These are phyloP conservation scores for Monomorium pharaonis DNA, from an alignment of 1,140 invertebrate species.

Conservation along the genomic window DNA sequence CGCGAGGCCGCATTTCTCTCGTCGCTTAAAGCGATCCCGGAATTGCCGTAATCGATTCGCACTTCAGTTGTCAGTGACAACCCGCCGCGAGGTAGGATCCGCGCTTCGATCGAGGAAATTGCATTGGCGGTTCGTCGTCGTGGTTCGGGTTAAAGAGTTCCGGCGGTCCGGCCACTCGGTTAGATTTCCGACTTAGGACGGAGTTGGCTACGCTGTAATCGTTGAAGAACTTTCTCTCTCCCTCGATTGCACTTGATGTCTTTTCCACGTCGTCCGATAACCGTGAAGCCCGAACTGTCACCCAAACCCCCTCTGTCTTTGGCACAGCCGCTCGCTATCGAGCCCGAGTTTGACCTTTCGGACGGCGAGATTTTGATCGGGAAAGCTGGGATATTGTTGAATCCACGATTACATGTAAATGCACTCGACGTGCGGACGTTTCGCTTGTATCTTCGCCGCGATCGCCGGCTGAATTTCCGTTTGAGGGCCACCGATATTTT, in stretches of 20 bases:
- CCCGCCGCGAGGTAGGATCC: not conserved
- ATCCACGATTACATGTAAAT: not conserved
- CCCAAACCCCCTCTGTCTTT: not conserved
- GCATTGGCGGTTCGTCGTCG: slow-evolving; percentile 25
- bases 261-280: slow-evolving; percentile 18
- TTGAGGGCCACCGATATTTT: slow-evolving; percentile 4
- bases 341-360: not conserved
- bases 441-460: not conserved
- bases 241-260: slow-evolving; percentile 12
- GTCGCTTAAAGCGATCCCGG: not conserved
- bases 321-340: not conserved
- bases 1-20: not conserved
- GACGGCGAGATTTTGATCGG: not conserved
- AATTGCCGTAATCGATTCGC: slow-evolving; percentile 18
- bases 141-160: not conserved
- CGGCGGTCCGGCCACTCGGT: not conserved
- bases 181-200: not conserved
- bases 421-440: not conserved
- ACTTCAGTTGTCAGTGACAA: not conserved
- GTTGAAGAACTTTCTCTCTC: slow-evolving; percentile 26
- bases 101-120: slow-evolving; percentile 34
- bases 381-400: not conserved
- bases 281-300: not conserved
- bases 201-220: not conserved
- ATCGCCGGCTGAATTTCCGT: not conserved